Evolutionary conservation across 2,113 vertebrate species (phyloP).

Genomic region (Raja brachyura): DNA sequence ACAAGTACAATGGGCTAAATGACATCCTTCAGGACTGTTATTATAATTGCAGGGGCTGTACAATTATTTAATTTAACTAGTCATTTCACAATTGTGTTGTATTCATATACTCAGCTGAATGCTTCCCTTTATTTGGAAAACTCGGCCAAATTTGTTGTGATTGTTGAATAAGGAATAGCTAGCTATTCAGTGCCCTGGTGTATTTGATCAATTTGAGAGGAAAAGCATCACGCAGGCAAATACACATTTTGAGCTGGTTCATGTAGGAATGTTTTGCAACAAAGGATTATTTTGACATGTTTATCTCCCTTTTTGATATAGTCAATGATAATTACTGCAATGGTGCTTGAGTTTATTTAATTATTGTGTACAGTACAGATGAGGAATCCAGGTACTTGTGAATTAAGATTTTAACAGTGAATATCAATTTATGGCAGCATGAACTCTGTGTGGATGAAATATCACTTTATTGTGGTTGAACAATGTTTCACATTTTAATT

Average conservation of each 20-base stretch:
- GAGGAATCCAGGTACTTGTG: neutral
- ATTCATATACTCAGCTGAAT: neutral
- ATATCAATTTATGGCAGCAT: too few relatives aligned
- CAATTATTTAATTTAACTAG: neutral
- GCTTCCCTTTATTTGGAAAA: neutral
- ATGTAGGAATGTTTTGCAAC: neutral
- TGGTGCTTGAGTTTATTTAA: neutral
- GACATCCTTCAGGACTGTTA: neutral
- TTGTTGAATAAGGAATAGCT: neutral
- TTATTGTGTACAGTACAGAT: too few relatives aligned
- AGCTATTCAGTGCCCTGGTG: neutral
- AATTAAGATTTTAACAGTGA: neutral
- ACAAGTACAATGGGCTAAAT: neutral
- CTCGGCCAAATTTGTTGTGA: neutral
- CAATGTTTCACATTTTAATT: too few relatives aligned
- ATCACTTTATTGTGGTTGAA: neutral
- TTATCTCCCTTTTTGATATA: neutral
- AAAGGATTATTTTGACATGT: neutral
- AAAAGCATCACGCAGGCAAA: neutral
- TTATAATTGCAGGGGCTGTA: neutral
- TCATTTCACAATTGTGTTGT: too few relatives aligned
- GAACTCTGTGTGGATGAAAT: neutral
- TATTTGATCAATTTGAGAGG: neutral
- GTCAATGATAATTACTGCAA: neutral
- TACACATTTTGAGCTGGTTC: neutral